Evolutionary conservation across 2,113 vertebrate genomes (phyloP), one percentile per base, ranked within the genome.

Genomic region (Sphyrna mokarran): DNA sequence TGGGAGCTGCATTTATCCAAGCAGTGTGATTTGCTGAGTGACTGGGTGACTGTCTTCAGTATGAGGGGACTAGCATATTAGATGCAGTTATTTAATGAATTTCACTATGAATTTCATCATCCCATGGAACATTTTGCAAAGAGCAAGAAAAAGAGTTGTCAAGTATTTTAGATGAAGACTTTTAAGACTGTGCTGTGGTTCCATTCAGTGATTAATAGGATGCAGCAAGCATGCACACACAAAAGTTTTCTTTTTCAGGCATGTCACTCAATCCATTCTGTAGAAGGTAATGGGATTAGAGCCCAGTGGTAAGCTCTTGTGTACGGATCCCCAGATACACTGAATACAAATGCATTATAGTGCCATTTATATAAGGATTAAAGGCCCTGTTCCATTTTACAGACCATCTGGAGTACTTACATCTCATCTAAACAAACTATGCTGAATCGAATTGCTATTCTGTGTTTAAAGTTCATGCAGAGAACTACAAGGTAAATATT

Each of bases 181-280:
- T 61, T 90, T 61, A 61, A 58, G 23, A 26, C 43, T 26, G 86
- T 29, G 20, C 16, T 48, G 11, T 58, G 7, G n/a, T 94, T 94
- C 40, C 63, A 94, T 8, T 37, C 90, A 43, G 37, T 72, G 40
- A 48, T 23, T 22, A 40, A 70, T 29, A 37, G 68, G 37, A 70
- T 63, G 14, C 66, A 40, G 37, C 68, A 93, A 23, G 3, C 61
- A 63, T 37, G 20, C 90, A 43, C 6, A 10, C 2, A 76, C 54
- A 54, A 43, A 72, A 33, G 3, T 54, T 95, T 76, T 5, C 20
- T 70, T 95, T 72, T 54, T 69, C 14, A 95, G n/a, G 33, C 61
- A n/a, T 68, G 66, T 93, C 89, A 72, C 6, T 72, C 40, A 95
- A 54, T 70, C 93, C 16, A 70, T 70, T 94, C 66, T 94, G 93